Conservation (phyloP, 2,797 vertebrate genomes). For the Adrianichthys oophorus region DNA sequence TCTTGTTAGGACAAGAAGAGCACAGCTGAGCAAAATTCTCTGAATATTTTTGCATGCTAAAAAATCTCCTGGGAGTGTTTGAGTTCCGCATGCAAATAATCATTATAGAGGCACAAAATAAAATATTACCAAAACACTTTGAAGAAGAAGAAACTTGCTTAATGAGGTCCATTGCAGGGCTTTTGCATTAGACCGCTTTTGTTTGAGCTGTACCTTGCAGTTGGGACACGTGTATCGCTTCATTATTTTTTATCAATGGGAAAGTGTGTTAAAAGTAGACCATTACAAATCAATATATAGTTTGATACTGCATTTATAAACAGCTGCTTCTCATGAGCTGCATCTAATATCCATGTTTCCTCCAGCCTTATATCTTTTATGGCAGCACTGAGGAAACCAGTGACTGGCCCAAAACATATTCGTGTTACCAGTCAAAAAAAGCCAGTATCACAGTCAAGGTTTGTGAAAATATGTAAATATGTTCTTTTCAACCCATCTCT, state of each 20-base stretch:
- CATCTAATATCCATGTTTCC: too few relatives aligned
- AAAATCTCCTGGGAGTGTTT: background rate
- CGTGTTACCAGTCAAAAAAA: too few relatives aligned
- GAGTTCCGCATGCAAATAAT: background rate
- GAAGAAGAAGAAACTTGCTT: background rate
- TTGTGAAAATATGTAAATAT: too few relatives aligned
- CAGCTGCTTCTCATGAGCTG: too few relatives aligned
- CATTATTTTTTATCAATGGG: background rate
- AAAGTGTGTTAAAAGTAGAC: too few relatives aligned
- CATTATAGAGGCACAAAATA: background rate
- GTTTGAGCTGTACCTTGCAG: background rate
- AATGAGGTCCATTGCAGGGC: background rate
- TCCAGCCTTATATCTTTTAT: too few relatives aligned
- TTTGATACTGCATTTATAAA: too few relatives aligned
- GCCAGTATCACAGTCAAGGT: too few relatives aligned
- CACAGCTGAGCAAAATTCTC: background rate
- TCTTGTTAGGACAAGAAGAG: background rate
- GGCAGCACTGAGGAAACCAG: too few relatives aligned
- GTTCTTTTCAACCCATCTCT: too few relatives aligned
- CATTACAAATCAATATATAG: too few relatives aligned
- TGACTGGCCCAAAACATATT: too few relatives aligned
- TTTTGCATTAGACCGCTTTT: background rate
- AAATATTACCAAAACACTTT: background rate
- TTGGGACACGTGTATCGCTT: background rate
- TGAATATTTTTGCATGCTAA: slow-evolving; percentile 6